Conservation (phyloP, 2,888 invertebrate species). For the Drosophila percnosoma region DNA sequence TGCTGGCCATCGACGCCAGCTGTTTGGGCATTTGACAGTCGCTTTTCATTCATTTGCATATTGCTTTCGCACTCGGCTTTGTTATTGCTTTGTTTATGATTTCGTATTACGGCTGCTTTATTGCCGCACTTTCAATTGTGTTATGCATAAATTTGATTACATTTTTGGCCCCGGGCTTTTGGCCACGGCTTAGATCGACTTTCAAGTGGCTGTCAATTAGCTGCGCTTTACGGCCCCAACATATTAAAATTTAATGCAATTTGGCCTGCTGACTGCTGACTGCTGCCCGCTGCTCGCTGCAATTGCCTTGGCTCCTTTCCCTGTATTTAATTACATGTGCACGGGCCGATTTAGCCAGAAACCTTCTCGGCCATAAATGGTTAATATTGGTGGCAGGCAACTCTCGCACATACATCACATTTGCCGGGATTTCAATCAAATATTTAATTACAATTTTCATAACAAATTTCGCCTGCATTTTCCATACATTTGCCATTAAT, state of each 20-base stretch:
- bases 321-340: conserved; percentile 33
- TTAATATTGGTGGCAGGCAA: conserved; percentile 35
- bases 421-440: conserved; percentile 44
- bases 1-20: conserved; percentile 47
- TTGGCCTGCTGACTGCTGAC: not conserved
- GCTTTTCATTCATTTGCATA: conserved; percentile 76
- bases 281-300: conserved; percentile 3
- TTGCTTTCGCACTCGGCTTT: conserved; percentile 66
- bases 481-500: conserved; percentile 36
- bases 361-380: conserved; percentile 27
- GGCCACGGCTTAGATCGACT: conserved; percentile 34
- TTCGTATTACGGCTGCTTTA: conserved; percentile 66
- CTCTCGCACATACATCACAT: conserved; percentile 41
- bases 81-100: conserved; percentile 76
- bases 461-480: conserved; percentile 28
- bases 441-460: conserved; percentile 55
- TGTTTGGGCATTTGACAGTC: conserved; percentile 75
- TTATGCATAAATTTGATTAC: conserved; percentile 73
- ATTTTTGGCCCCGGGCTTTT: conserved; percentile 38
- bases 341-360: not conserved
- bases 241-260: conserved; percentile 51
- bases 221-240: conserved; percentile 35
- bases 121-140: conserved; percentile 69
- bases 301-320: not conserved
- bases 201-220: conserved; percentile 63